A percentile compares a stretch with the other conserved stretches of the same genome.
These are phyloP conservation scores for Telmatherina bonti DNA, from an alignment of 2,797 vertebrate genomes.

Conservation along the genomic window DNA sequence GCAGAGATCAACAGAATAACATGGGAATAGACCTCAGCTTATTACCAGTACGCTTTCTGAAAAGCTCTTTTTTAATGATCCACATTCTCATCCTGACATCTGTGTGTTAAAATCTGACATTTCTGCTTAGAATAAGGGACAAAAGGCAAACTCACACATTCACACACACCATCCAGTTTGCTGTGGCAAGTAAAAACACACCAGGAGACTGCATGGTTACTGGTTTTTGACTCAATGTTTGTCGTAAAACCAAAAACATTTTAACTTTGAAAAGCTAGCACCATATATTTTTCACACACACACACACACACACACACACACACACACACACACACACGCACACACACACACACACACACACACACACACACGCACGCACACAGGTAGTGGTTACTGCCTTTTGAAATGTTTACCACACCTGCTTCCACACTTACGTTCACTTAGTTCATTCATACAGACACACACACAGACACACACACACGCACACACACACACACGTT, in stretches of 20 bases:
- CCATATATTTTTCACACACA: constrained; percentile 42
- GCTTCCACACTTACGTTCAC: background rate
- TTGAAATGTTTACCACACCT: background rate
- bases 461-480: too few relatives aligned
- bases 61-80: constrained; percentile 8
- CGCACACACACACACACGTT: constrained; percentile 9
- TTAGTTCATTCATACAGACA: background rate
- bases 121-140: constrained; percentile 8
- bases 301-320: too few relatives aligned
- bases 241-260: constrained; percentile 5
- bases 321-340: too few relatives aligned
- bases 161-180: constrained; percentile 7
- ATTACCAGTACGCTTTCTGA: constrained; percentile 34
- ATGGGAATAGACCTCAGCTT: constrained; percentile 21
- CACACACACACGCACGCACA: constrained; percentile 4
- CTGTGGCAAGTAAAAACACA: constrained; percentile 17
- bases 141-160: constrained; percentile 13
- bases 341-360: too few relatives aligned
- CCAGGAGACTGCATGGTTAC: background rate
- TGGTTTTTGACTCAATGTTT: constrained; percentile 2
- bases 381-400: background rate
- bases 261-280: constrained; percentile 56
- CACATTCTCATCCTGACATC: background rate
- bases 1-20: constrained; percentile 30
- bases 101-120: constrained; percentile 21